Conservation (phyloP, 1,140 invertebrate species). For the Drosophila watanabei region DNA sequence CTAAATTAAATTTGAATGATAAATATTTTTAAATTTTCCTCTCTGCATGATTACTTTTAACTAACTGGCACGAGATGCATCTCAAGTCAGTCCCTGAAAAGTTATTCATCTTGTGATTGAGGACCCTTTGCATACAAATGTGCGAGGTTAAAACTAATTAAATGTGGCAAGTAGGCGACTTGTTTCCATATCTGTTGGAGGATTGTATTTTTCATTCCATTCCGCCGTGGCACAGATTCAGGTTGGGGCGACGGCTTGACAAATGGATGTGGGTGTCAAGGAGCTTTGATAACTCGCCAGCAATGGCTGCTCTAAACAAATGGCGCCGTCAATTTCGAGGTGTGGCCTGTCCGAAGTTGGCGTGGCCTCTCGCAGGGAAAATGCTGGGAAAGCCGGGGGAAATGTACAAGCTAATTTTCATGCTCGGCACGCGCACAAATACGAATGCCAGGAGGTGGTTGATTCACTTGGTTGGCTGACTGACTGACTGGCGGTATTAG, state of each 20-base stretch:
- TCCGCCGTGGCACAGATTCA: conserved; percentile 65
- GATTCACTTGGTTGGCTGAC: conserved; percentile 45
- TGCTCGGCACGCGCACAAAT: conserved; percentile 79
- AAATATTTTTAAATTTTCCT: too few species aligned
- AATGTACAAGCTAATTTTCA: conserved; percentile 80
- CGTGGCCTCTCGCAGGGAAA: conserved; percentile 24
- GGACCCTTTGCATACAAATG: conserved; percentile 60
- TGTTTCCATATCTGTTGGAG: conserved; percentile 7
- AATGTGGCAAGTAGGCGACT: conserved; percentile 55
- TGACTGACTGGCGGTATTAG: conserved; percentile 56
- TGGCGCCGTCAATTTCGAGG: conserved; percentile 75
- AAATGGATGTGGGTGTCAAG: conserved; percentile 80
- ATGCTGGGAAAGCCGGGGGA: conserved; percentile 6
- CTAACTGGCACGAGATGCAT: conserved; percentile 5
- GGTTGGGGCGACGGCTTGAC: conserved; percentile 70
- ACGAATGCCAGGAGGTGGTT: conserved; percentile 65
- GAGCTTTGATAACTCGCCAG: conserved; percentile 73
- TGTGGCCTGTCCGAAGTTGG: conserved; percentile 60
- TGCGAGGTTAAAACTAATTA: conserved; percentile 77
- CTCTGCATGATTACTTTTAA: conserved; percentile 49
- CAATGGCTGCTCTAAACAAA: conserved; percentile 73
- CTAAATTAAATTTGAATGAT: too few species aligned
- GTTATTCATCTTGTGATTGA: conserved; percentile 57
- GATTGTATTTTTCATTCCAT: conserved; percentile 48
- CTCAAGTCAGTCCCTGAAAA: conserved; percentile 38